phyloP scores from a whole-genome alignment of 2,797 vertebrate genomes.

The Gallinago stenura region DNA sequence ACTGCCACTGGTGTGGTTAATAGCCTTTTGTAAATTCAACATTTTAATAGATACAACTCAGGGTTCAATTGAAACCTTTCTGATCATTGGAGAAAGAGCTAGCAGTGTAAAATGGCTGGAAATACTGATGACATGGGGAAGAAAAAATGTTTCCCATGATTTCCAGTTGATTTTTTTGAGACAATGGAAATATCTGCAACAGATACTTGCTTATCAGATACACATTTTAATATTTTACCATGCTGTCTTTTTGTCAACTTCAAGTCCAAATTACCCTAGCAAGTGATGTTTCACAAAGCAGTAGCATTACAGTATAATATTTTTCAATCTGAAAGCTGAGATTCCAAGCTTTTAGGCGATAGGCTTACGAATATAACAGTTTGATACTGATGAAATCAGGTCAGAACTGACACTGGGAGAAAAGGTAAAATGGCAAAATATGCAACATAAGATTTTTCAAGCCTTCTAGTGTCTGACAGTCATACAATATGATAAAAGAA shows the following conservation, averaged over 20 bases:
- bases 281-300: slow-evolving; percentile 11
- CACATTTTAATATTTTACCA: slow-evolving; percentile 5
- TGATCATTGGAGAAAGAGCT: background rate
- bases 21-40: background rate
- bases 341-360: background rate
- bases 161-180: background rate
- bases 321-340: slow-evolving; percentile 5
- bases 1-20: background rate
- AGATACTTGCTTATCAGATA: background rate
- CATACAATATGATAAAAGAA: slow-evolving; percentile 13
- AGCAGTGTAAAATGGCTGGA: background rate
- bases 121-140: background rate
- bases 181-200: background rate
- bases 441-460: slow-evolving; percentile 6
- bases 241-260: slow-evolving; percentile 4
- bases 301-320: background rate
- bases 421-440: slow-evolving; percentile 35
- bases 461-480: background rate
- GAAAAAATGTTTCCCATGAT: background rate
- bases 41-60: background rate
- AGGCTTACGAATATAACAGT: background rate
- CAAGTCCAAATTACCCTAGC: slow-evolving; percentile 12
- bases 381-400: slow-evolving; percentile 20
- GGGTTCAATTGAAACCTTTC: background rate
- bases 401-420: background rate